Base-by-base conservation (phyloP, 2,797 vertebrate genomes). In the Mus spretus region DNA sequence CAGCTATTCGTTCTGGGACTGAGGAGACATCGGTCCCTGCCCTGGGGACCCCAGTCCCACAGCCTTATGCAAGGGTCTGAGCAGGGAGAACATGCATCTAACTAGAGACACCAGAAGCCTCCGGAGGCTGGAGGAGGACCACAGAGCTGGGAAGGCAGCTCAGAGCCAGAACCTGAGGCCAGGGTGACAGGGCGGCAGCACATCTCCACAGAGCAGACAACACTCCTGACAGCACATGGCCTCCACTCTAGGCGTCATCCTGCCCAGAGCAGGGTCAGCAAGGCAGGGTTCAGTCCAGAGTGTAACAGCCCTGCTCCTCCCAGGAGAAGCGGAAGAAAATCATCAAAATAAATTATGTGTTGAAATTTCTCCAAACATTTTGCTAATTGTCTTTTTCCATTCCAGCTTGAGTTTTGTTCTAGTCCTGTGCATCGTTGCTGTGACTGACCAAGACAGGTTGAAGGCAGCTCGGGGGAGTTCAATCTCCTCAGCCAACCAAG, bases 71-170 rank as follows among this genome's bases (percentile, higher is more conserved):
- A 0, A 31, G 20, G 57, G 26, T 31, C 74, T 5, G 4, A 3
- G 57, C 57, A 11, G 55, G 50, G 40, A 50, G 26, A 11, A 26
- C 5, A 4, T 1, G 14, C 1, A 1, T 1, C 4, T 0, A n/a
- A n/a, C 57, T n/a, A 0, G 78, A 67, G 34, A 7, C 14, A 14
- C 15, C 67, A 1, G 61, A 19, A 75, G 59, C 57, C 20, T 3
- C 72, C 26, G 6, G 0, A 47, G 61, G 31, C 74, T 53, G 9
- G 20, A 31, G 37, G 10, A 84, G 88, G 26, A 20, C 31, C 4
- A 3, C 47, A 34, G 50, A 37, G 12, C 47, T 8, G 7, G 3
- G 12, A 65, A 37, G 74, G 67, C 44, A 57, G 95, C 89, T 72
- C 9, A 1, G 61, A 40, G 15, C 13, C 6, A 8, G 26, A 24